Percentiles rank a stretch among this genome's conserved stretches.
These are phyloP conservation scores for Agrotis ipsilon DNA, from an alignment of 2,888 invertebrate genomes.

Conservation along the genomic window DNA sequence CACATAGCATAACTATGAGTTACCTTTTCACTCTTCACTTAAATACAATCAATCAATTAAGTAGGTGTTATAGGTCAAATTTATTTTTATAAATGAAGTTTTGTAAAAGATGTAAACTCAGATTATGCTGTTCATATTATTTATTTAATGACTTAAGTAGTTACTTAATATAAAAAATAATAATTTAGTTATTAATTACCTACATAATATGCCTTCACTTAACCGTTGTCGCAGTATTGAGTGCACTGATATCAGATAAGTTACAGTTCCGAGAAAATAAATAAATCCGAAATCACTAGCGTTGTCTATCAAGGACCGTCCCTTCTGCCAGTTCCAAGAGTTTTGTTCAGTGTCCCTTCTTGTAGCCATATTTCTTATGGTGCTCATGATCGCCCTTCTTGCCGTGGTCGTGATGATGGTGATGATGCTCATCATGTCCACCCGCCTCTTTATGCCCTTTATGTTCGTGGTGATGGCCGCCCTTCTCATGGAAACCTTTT, in stretches of 20 bases:
- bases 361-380: slow-evolving; percentile 95
- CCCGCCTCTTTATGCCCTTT: slow-evolving; percentile 95
- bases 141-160: slow-evolving; percentile 63
- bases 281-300: slow-evolving; percentile 65
- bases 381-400: slow-evolving; percentile 96
- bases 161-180: slow-evolving; percentile 67
- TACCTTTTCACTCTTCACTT: too few relatives aligned
- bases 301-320: slow-evolving; percentile 37
- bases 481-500: slow-evolving; percentile 95
- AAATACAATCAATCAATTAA: too few relatives aligned
- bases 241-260: slow-evolving; percentile 51
- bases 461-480: slow-evolving; percentile 95
- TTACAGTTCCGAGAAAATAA: slow-evolving; percentile 65
- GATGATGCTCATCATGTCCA: slow-evolving; percentile 95
- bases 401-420: slow-evolving; percentile 94
- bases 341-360: slow-evolving; percentile 85
- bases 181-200: slow-evolving; percentile 68
- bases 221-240: slow-evolving; percentile 35
- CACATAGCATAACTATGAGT: too few relatives aligned
- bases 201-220: slow-evolving; percentile 55
- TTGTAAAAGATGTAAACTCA: slow-evolving; percentile 3
- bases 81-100: neutral
- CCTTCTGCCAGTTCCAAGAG: slow-evolving; percentile 36
- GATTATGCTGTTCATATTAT: slow-evolving; percentile 44
- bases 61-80: neutral